A percentile compares a stretch with the other conserved stretches of the same genome.
phyloP scores from a whole-genome alignment of 2,888 invertebrate species.

The Phyllotreta striolata region DNA sequence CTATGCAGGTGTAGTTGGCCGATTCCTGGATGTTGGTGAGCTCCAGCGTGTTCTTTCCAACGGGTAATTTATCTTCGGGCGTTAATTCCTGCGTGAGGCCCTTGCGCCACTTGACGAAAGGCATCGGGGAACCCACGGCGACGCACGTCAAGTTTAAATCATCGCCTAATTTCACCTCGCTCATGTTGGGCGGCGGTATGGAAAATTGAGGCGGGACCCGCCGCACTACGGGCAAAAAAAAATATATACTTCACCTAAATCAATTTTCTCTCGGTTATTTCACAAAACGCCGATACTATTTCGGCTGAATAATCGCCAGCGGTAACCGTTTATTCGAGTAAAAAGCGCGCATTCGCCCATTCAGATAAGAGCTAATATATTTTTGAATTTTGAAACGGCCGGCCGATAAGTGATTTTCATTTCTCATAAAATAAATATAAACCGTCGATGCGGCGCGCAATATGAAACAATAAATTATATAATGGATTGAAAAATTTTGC shows the following conservation, averaged over 20 bases:
- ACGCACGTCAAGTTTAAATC: constrained; percentile 94
- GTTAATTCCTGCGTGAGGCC: constrained; percentile 86
- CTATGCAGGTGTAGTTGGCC: constrained; percentile 96
- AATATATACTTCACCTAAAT: constrained; percentile 14
- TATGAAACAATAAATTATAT: background rate
- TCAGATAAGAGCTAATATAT: constrained; percentile 9
- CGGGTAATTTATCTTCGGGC: constrained; percentile 85
- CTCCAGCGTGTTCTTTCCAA: constrained; percentile 86
- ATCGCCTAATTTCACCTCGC: constrained; percentile 91
- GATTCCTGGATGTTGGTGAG: constrained; percentile 89
- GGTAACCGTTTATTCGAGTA: background rate
- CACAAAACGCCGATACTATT: background rate
- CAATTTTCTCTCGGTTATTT: background rate
- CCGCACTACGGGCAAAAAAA: constrained; percentile 72
- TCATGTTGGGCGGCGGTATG: constrained; percentile 83
- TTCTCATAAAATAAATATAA: constrained; percentile 10
- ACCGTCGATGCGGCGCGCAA: background rate
- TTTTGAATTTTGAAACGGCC: constrained; percentile 1
- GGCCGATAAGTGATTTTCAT: constrained; percentile 9
- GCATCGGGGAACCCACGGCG: constrained; percentile 98
- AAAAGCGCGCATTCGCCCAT: background rate
- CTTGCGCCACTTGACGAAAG: constrained; percentile 92
- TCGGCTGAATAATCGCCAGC: background rate
- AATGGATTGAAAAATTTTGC: background rate
- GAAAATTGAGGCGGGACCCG: constrained; percentile 96